Base-by-base conservation (phyloP, 2,797 vertebrate genomes). In the Pangasius larnaudii region DNA sequence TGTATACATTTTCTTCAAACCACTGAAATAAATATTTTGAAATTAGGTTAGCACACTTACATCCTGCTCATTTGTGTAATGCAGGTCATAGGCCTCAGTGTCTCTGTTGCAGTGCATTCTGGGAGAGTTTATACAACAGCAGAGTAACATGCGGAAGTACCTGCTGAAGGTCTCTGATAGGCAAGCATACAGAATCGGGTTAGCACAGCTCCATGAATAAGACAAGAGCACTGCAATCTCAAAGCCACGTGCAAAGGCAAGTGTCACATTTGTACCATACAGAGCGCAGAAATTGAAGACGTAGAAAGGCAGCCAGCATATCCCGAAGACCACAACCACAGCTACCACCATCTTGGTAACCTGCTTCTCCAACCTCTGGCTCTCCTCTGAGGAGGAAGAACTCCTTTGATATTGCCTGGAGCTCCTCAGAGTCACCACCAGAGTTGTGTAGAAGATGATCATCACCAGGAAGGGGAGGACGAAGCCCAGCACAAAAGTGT, bases 241-340 rank as follows among this genome's bases (percentile, higher is more conserved):
- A 24, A 96, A 97, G 0, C 93, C 93, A 36, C 91, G 90, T 58
- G 91, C 39, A 39, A 96, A 95, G 58, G 75, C 69, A 1, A 89
- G 63, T 0, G 81, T 84, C 10, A 91, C 46, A 22, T 91, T 88
- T 0, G 0, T 88, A 33, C 89, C 91, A 16, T 91, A 78, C 63
- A 95, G 85, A 0, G 95, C 92, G 88, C 92, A 96, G 90, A 97
- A 96, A 94, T 96, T 96, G 75, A 96, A 92, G 82, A 93, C 77
- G 85, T 97, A 97, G 90, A 97, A 96, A 0, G 96, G 96, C 90
- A 96, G 91, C 96, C 96, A 97, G 91, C 96, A 97, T 11, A 94
- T 27, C 1, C 93, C 96, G 0, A 97, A 97, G 22, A 93, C 94
- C 1, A 94, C 74, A 59, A 96, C 95, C 51, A 97, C 95, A 0